Conservation (phyloP, 2,888 invertebrate species). For the Drosophila mimica region DNA sequence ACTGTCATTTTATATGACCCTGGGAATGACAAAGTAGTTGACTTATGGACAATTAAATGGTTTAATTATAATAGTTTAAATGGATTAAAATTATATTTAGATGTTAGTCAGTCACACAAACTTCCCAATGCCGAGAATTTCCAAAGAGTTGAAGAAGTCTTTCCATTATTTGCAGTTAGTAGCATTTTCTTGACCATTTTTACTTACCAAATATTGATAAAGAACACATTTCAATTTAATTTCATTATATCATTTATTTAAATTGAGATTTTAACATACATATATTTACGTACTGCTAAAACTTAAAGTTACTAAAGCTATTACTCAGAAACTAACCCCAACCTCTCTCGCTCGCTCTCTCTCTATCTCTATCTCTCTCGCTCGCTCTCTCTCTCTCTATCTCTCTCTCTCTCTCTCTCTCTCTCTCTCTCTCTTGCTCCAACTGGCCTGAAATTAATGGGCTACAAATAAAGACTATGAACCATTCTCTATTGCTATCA, state of each 20-base stretch:
- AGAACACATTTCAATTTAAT: background rate
- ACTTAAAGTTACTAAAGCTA: conserved; percentile 77
- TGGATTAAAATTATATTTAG: background rate
- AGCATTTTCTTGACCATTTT: background rate
- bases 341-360: background rate
- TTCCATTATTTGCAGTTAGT: background rate
- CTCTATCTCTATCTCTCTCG: background rate
- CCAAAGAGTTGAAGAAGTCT: background rate
- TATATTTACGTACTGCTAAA: conserved; percentile 44
- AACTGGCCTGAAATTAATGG: conserved; percentile 19
- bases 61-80: background rate
- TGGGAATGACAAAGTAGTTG: background rate
- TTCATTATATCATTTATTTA: conserved; percentile 22
- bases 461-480: conserved; percentile 41
- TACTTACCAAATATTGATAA: background rate
- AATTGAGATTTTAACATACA: conserved; percentile 20
- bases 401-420: background rate
- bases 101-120: background rate
- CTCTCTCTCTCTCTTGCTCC: background rate
- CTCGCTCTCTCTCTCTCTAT: background rate
- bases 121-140: background rate
- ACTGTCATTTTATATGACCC: background rate
- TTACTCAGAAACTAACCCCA: conserved; percentile 28
- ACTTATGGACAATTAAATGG: background rate
- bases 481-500: conserved; percentile 55